phyloP scores from a whole-genome alignment of 2,888 invertebrate species.

The Eupithecia insigniata region DNA sequence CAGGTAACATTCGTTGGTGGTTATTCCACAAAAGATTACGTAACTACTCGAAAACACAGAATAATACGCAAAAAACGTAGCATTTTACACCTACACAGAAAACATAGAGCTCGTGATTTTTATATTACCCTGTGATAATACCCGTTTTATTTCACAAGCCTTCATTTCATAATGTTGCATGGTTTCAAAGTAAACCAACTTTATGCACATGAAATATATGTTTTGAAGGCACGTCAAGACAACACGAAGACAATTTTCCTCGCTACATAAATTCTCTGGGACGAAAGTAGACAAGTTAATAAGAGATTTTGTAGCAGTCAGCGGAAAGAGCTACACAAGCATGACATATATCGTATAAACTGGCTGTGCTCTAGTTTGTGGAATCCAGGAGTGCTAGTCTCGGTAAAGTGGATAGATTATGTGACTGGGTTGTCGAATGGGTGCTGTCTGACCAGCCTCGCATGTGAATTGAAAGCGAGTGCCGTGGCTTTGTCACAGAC shows the following conservation, averaged over 20 bases:
- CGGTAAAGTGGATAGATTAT: constrained; percentile 1
- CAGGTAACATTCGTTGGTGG: too few species aligned
- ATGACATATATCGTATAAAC: background rate
- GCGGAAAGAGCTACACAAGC: constrained; percentile 47
- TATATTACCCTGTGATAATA: constrained; percentile 3
- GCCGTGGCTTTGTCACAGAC: background rate
- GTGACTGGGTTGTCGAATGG: constrained; percentile 3
- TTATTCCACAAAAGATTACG: background rate
- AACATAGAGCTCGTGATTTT: background rate
- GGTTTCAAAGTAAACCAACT: constrained; percentile 47
- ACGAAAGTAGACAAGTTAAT: constrained; percentile 72
- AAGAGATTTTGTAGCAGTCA: constrained; percentile 67
- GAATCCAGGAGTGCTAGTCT: constrained; percentile 1
- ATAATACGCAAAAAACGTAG: background rate
- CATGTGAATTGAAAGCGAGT: background rate
- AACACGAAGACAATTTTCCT: constrained; percentile 63
- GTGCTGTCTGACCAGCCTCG: background rate
- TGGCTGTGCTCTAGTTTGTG: background rate
- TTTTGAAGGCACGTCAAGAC: constrained; percentile 58
- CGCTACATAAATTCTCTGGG: constrained; percentile 68
- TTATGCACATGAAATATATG: constrained; percentile 54
- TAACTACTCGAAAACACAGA: too few species aligned
- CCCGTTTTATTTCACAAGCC: constrained; percentile 3
- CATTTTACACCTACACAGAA: background rate
- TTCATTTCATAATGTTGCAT: constrained; percentile 17